These are phyloP conservation scores for Acanthochromis polyacanthus DNA, from an alignment of 2,113 vertebrate genomes.

Conservation along the genomic window DNA sequence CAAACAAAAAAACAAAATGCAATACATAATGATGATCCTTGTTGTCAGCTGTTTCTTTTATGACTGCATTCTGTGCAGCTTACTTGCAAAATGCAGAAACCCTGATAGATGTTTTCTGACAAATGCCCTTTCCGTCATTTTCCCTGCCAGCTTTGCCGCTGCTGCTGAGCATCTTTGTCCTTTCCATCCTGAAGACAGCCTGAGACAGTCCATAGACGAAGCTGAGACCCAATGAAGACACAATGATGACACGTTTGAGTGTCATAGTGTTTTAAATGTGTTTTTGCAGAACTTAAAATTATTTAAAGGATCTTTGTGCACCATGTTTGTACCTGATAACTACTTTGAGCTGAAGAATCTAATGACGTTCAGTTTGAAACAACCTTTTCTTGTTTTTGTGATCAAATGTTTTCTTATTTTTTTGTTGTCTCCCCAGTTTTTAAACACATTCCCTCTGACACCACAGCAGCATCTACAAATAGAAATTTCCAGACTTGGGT, in stretches of 20 bases:
- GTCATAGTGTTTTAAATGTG: not conserved
- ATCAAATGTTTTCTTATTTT: not conserved
- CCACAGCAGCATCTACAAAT: no score
- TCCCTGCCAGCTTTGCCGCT: constrained; percentile 38
- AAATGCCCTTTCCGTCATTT: not conserved
- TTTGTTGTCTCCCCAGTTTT: not conserved
- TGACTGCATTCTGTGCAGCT: no score
- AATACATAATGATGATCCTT: no score
- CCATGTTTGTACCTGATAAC: constrained; percentile 1
- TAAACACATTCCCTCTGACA: no score
- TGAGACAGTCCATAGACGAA: constrained; percentile 4
- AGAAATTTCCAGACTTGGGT: no score
- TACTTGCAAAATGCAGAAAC: no score
- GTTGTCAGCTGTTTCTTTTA: not conserved
- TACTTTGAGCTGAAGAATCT: not conserved
- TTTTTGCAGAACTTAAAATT: constrained; percentile 7
- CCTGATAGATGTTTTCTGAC: not conserved
- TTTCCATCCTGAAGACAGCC: not conserved
- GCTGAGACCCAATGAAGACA: not conserved
- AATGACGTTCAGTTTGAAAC: not conserved
- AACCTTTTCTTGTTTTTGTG: not conserved
- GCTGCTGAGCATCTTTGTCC: constrained; percentile 42
- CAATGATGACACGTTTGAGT: constrained; percentile 28
- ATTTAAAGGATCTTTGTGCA: constrained; percentile 7
- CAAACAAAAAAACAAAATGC: no score